A percentile compares a stretch with the other conserved stretches of the same genome.
Evolutionary conservation across 2,113 vertebrate species (phyloP).

Genomic region (Setophaga kirtlandii): DNA sequence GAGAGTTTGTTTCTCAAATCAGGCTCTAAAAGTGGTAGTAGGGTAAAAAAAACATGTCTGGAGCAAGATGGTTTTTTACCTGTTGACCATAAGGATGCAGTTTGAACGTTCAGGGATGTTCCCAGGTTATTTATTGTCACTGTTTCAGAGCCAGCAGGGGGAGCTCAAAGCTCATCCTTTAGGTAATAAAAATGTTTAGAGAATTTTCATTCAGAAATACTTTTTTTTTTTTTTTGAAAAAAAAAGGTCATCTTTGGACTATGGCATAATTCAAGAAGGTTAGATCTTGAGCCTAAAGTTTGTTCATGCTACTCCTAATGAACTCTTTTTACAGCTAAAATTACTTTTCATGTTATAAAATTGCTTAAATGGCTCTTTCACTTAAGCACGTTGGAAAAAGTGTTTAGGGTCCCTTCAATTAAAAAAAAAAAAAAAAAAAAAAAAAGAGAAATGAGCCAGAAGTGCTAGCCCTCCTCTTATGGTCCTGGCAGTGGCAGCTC

Average conservation of each 20-base stretch:
- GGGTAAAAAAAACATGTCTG: background rate
- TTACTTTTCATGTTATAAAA: background rate
- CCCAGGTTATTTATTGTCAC: background rate
- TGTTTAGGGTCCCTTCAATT: background rate
- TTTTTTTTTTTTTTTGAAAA: background rate
- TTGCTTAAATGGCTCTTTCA: background rate
- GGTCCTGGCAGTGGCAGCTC: background rate
- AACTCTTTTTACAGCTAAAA: background rate
- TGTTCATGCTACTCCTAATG: background rate
- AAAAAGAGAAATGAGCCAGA: background rate
- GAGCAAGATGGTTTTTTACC: background rate
- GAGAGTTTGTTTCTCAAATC: background rate
- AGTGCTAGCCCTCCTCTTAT: background rate
- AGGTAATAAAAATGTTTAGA: background rate
- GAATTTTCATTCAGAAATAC: background rate
- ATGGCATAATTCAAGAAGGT: background rate
- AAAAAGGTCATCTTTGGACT: background rate
- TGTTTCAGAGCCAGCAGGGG: constrained; percentile 2
- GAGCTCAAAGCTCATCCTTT: background rate
- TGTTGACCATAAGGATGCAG: background rate
- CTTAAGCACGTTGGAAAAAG: background rate
- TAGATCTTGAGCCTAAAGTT: background rate
- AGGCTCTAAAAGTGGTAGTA: background rate
- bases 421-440: no score
- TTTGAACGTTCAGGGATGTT: background rate